Percentiles rank a stretch among this genome's conserved stretches.
These are phyloP conservation scores for Ianthella basta DNA, from an alignment of 37 sponge, comb jelly and placozoan genomes.

Conservation along the genomic window DNA sequence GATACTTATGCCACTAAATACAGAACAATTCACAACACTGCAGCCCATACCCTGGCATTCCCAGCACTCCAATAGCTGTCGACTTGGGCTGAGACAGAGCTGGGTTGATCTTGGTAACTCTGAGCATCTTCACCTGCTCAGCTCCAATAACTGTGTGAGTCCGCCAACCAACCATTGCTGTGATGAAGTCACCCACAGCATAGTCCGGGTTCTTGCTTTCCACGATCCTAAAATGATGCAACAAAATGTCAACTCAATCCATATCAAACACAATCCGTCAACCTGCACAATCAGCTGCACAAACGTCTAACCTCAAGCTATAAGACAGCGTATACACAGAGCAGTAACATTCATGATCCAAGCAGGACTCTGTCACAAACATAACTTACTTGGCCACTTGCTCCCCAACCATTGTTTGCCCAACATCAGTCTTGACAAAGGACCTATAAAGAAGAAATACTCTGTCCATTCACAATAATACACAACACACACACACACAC, in stretches of 20 bases:
- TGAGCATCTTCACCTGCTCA: not conserved
- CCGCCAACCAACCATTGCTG: conserved; percentile 68
- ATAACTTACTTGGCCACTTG: conserved; percentile 79
- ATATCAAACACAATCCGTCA: not conserved
- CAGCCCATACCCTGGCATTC: conserved; percentile 90
- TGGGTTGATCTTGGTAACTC: conserved; percentile 42
- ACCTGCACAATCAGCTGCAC: not conserved
- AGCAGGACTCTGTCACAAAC: not conserved
- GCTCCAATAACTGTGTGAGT: conserved; percentile 51
- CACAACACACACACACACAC: no score
- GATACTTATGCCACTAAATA: not conserved
- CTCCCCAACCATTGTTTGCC: conserved; percentile 75
- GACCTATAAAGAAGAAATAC: not conserved
- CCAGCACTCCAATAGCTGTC: conserved; percentile 75
- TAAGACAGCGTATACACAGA: no score
- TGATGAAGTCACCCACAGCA: conserved; percentile 69
- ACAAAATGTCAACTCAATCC: not conserved
- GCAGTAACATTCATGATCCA: no score
- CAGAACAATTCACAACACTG: not conserved
- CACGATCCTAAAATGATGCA: conserved; percentile 48
- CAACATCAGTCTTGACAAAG: not conserved
- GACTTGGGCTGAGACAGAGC: conserved; percentile 43
- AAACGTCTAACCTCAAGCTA: not conserved
- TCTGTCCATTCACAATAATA: not conserved
- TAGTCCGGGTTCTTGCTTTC: conserved; percentile 69